Base-by-base conservation (phyloP, 2,888 invertebrate genomes). In the Syritta pipiens region DNA sequence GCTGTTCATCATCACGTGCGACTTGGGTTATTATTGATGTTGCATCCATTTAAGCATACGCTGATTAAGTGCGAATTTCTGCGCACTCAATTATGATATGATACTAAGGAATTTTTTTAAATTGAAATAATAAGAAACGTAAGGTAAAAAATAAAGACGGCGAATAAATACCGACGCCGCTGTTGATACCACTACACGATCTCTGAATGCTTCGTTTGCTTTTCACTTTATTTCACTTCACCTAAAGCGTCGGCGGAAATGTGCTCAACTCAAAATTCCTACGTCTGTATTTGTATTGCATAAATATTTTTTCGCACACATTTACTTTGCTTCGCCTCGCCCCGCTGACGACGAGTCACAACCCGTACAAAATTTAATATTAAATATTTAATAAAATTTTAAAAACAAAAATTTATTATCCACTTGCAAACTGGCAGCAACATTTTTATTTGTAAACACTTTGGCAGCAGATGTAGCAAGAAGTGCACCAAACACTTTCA, bases 21-120 rank as follows among this genome's bases (percentile, higher is more conserved):
- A 97, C 97, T 94, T 97, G 96, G 91, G 97, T 96, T 91, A 97
- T 97, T 93, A 97, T 97, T 95, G 97, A 97, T 95, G 97, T 95
- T 94, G 96, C 96, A 96, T 97, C 97, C 97, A 96, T 96, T 94
- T 86, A 87, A 88, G 92, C 93, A 93, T 93, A 92, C 91, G 82
- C 68, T 82, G 53, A 51, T 76, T 65, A 81, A 79, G 75, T 81
- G 76, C 76, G 76, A 84, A 83, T 82, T 82, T 68, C 82, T 79
- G 74, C 68, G 81, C 76, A 81, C 76, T 79, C 51, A 59, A 63
- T n/a, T n/a, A n/a, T 51, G 51, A 60, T 49, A 67, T 62, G 49
- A n/a, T 65, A 42, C 3, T 19, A 55, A 67, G 57, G 20, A 44
- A 74, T n/a, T n/a, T n/a, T n/a, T n/a, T n/a, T n/a, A 65, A 71